Conservation (phyloP, 2,888 invertebrate genomes). For the Polydesmus complanatus region DNA sequence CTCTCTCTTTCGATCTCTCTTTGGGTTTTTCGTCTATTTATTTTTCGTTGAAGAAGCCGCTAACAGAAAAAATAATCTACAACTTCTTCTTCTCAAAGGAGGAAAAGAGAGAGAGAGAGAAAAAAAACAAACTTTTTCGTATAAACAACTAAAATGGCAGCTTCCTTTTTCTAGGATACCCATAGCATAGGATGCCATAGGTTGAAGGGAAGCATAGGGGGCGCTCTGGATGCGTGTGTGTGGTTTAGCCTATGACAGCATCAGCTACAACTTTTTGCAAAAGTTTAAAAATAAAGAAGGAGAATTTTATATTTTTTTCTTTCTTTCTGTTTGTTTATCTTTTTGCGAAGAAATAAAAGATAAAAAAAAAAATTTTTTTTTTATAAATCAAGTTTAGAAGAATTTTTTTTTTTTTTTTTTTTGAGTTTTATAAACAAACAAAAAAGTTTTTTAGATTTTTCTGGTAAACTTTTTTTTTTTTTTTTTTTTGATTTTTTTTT, state of each 20-base stretch:
- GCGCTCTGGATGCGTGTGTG: neutral
- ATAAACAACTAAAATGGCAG: neutral
- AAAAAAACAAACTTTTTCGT: neutral
- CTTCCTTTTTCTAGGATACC: too few species aligned
- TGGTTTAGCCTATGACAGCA: neutral
- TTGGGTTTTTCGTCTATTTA: neutral
- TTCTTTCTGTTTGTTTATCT: neutral
- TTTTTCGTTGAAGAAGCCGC: neutral
- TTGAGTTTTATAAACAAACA: neutral
- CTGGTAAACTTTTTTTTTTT: too few species aligned
- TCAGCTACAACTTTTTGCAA: neutral
- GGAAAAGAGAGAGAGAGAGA: too few species aligned
- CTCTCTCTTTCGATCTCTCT: neutral
- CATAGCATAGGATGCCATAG: too few species aligned
- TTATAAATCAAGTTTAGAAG: neutral
- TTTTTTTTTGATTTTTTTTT: too few species aligned
- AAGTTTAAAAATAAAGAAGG: neutral
- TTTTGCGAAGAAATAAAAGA: neutral
- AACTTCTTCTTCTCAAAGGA: too few species aligned
- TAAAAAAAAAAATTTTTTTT: neutral
- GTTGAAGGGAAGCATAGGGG: too few species aligned
- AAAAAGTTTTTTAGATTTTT: too few species aligned
- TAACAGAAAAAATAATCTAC: neutral
- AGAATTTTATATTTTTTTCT: neutral
- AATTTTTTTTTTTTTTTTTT: too few species aligned